Conservation (phyloP, 2,113 vertebrate species). For the Astatotilapia flaviijosephi region DNA sequence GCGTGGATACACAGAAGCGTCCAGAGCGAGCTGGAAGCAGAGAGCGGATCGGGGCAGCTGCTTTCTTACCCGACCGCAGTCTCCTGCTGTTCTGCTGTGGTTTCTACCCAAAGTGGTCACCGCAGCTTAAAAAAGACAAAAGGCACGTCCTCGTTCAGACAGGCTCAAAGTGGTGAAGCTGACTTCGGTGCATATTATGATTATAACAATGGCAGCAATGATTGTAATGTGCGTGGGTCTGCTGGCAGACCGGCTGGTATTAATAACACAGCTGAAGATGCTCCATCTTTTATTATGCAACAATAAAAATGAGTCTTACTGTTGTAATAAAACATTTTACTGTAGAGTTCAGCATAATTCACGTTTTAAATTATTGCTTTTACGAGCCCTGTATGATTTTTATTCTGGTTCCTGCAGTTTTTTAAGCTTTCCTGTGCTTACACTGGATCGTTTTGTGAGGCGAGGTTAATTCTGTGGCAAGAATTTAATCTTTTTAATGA, state of each 20-base stretch:
- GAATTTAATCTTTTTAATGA: constrained; percentile 10
- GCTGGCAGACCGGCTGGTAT: background rate
- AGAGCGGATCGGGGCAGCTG: constrained; percentile 13
- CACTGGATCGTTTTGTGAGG: background rate
- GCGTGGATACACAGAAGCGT: background rate
- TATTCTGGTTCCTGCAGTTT: background rate
- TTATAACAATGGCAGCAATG: background rate
- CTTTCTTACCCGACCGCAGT: constrained; percentile 34
- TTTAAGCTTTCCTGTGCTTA: background rate
- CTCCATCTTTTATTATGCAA: background rate
- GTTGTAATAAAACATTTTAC: background rate
- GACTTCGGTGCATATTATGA: background rate
- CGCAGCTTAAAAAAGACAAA: constrained; percentile 63
- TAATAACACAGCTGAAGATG: background rate
- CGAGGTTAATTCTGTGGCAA: background rate
- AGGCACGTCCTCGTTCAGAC: constrained; percentile 22
- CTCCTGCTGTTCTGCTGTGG: constrained; percentile 33
- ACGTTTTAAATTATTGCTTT: background rate
- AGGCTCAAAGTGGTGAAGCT: background rate
- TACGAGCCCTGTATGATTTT: background rate
- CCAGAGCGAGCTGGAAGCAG: constrained; percentile 7
- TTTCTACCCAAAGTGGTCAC: constrained; percentile 51
- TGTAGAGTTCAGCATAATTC: background rate
- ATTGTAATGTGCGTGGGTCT: background rate
- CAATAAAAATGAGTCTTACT: background rate